Conservation (phyloP, 2,797 vertebrate genomes). For the Podarcis lilfordi region DNA sequence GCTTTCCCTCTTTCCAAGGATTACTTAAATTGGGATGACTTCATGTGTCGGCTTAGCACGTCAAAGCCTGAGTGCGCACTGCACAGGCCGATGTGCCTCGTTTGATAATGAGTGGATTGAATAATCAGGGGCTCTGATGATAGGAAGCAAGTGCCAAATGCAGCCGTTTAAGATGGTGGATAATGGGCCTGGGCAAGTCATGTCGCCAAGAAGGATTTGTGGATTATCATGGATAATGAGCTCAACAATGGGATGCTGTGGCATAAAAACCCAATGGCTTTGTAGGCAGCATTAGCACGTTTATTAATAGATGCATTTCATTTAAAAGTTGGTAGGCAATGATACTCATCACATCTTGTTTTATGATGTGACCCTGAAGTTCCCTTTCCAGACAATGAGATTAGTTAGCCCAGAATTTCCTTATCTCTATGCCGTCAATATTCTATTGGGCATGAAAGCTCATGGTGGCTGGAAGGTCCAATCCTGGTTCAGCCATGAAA, state of each 20-base stretch:
- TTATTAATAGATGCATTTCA: neutral
- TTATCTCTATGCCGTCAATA: neutral
- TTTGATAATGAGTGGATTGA: neutral
- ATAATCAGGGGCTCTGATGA: neutral
- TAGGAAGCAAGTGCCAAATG: neutral
- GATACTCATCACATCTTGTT: neutral
- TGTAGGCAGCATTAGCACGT: neutral
- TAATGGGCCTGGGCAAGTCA: neutral
- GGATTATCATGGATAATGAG: neutral
- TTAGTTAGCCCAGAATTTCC: neutral
- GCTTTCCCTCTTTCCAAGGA: neutral
- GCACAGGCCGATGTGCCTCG: too few species aligned
- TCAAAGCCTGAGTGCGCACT: neutral
- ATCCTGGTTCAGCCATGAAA: neutral
- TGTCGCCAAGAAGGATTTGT: neutral
- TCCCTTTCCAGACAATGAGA: neutral
- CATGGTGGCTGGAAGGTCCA: neutral
- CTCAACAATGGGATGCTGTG: neutral
- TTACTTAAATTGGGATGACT: constrained; percentile 21
- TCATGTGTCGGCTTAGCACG: neutral
- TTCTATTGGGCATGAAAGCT: neutral
- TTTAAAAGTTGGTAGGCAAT: neutral
- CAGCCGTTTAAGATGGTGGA: neutral
- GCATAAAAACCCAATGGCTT: neutral
- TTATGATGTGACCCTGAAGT: neutral